phyloP scores from a whole-genome alignment of 2,113 vertebrate species.

The Jacana jacana region DNA sequence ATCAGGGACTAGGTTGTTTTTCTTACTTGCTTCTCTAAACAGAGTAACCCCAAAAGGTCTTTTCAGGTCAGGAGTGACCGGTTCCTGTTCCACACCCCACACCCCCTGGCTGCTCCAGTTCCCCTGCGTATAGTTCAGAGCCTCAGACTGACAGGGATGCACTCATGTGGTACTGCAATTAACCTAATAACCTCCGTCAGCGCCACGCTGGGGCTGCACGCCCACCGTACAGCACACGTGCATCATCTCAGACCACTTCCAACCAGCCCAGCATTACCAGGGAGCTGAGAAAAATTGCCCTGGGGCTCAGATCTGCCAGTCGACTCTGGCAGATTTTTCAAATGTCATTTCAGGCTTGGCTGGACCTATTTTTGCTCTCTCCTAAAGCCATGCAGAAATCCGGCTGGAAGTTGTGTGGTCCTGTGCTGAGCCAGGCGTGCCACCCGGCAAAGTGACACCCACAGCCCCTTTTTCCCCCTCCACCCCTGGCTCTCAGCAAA shows the following conservation, averaged over 20 bases:
- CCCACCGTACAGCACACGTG: not conserved
- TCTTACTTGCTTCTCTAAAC: not conserved
- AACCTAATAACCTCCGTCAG: not conserved
- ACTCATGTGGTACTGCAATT: not conserved
- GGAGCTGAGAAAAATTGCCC: fast-evolving
- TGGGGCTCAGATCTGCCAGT: not conserved
- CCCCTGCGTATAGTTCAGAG: not conserved
- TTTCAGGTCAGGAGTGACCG: not conserved
- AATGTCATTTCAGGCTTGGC: not conserved
- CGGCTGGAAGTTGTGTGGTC: too few species aligned
- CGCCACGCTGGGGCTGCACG: fast-evolving
- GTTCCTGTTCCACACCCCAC: not conserved
- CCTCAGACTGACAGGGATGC: not conserved
- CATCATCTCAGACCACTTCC: fast-evolving
- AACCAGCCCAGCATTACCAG: not conserved
- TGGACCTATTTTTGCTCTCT: not conserved
- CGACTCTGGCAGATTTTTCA: not conserved
- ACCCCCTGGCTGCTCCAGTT: not conserved
- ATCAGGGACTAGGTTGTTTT: not conserved
- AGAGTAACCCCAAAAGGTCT: not conserved
- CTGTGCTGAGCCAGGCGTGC: not conserved
- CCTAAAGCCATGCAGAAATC: not conserved
- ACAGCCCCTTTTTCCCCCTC: not conserved
- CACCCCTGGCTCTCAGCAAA: not conserved
- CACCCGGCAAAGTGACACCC: not conserved